Base-by-base conservation (phyloP, 2,113 vertebrate genomes). In the Patagioenas fasciata region DNA sequence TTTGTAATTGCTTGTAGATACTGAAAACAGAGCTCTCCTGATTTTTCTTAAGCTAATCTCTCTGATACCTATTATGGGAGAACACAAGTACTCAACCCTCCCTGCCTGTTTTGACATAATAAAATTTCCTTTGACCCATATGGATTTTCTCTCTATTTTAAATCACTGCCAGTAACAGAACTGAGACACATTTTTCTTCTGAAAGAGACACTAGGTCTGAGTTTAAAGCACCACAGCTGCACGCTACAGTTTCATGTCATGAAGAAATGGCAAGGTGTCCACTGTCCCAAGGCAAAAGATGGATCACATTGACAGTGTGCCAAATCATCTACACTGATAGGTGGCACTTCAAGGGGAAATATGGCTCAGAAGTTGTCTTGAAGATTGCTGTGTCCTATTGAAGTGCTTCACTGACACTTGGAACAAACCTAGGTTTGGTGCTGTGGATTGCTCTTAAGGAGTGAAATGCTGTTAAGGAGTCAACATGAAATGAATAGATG, bases 1-100 rank as follows among this genome's bases (percentile, higher is more conserved):
- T 73, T 88, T 78, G 77, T 94, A 94, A 95, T 92, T 96, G 84
- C 95, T 80, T 92, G 90, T 91, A 94, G 86, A 87, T 89, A 94
- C 15, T 34, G 93, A 69, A 95, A 97, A 65, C 57, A 92, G 67
- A 94, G 48, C 42, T 54, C 60, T 83, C 51, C 72, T 74, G 75
- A 73, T 78, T 86, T 74, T 95, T 70, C 56, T 66, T 86, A 60
- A 85, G 31, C 80, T 92, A 96, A 93, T 88, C 92, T 92, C 87
- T 42, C 78, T 56, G 38, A 85, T 64, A 74, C 18, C 65, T 79
- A 12, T 61, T 80, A 91, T 2, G 0, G 53, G 48, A 88, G 48
- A 85, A 93, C 42, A 50, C 44, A 69, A 86, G 73, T 75, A 57
- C 53, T 48, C 53, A 89, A 82, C 66, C 69, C 40, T 72, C 62